Evolutionary conservation across 1,140 invertebrate species (phyloP), one percentile per base, ranked within the genome.

Genomic region (Solen grandis): DNA sequence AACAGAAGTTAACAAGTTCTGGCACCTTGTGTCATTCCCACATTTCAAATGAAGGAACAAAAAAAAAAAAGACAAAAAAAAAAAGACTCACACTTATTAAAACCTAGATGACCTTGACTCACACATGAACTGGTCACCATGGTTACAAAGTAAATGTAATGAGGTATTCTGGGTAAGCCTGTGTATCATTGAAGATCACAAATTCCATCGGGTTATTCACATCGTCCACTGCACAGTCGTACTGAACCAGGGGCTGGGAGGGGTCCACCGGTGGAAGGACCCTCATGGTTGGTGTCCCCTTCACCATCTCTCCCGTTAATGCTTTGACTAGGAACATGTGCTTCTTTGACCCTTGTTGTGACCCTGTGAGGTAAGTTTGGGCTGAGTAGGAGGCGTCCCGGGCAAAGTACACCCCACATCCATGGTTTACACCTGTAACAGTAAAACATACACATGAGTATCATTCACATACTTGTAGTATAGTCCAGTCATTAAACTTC

Each of bases 111-210:
- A n/a, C n/a, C n/a, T n/a, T n/a, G n/a, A n/a, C n/a, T n/a, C 50
- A 54, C 0, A n/a, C 50, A 2, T 5, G 4, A 54, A 54, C 50
- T 54, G 25, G n/a, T n/a, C n/a, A n/a, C n/a, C n/a, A n/a, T n/a
- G n/a, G n/a, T n/a, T n/a, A n/a, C 25, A 19, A 8, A 29, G 22
- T 72, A 31, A 59, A 80, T 52, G 77, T 80, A 54, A 88, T 81
- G 5, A 88, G 69, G 63, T 86, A 88, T 31, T 86, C 83, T 2
- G 86, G 86, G 41, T 88, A 88, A 19, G 84, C 86, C 33, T 86
- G 85, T 0, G 81, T 79, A 57, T 88, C 86, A 54, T 70, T 46
- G 63, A 88, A 88, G 57, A 88, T 81, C 10, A 88, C 84, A 72
- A 81, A 86, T 25, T 86, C 80, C 33, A 31, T 59, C n/a, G 85